Conservation (phyloP, 1,140 invertebrate genomes). For the Cyrtorhinus lividipennis region DNA sequence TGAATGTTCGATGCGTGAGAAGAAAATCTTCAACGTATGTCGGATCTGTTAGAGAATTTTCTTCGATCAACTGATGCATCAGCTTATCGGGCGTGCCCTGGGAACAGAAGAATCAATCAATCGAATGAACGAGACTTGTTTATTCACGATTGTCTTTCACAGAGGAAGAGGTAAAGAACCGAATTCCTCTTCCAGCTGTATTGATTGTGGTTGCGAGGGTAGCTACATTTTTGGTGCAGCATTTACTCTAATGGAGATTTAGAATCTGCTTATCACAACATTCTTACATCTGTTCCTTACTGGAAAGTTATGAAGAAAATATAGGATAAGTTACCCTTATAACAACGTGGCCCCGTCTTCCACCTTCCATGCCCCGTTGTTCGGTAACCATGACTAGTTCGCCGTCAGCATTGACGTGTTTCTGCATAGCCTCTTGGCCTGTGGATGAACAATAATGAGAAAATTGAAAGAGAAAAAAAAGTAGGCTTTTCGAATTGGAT, state of each 20-base stretch:
- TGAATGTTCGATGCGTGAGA: constrained; percentile 93
- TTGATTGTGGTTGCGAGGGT: too few relatives aligned
- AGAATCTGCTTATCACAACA: too few relatives aligned
- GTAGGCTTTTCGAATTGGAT: not conserved
- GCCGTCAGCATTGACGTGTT: constrained; percentile 63
- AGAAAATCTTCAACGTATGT: constrained; percentile 98
- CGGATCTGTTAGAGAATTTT: constrained; percentile 83
- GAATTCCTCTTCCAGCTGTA: too few relatives aligned
- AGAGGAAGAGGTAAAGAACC: too few relatives aligned
- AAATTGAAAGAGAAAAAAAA: not conserved
- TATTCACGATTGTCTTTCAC: too few relatives aligned
- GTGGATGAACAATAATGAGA: not conserved
- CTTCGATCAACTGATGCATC: constrained; percentile 86
- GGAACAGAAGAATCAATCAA: too few relatives aligned
- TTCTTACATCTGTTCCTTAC: too few relatives aligned
- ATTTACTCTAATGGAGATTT: too few relatives aligned
- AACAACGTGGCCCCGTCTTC: constrained; percentile 62
- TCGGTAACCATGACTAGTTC: constrained; percentile 83
- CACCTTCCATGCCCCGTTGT: constrained; percentile 54
- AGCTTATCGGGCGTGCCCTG: constrained; percentile 78
- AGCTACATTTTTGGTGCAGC: too few relatives aligned
- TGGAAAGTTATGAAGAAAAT: constrained; percentile 23
- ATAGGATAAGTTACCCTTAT: constrained; percentile 65
- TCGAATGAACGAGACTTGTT: too few relatives aligned
- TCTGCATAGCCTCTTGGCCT: constrained; percentile 78